phyloP scores from a whole-genome alignment of 2,888 invertebrate species.

The Temnothorax ravouxi region DNA sequence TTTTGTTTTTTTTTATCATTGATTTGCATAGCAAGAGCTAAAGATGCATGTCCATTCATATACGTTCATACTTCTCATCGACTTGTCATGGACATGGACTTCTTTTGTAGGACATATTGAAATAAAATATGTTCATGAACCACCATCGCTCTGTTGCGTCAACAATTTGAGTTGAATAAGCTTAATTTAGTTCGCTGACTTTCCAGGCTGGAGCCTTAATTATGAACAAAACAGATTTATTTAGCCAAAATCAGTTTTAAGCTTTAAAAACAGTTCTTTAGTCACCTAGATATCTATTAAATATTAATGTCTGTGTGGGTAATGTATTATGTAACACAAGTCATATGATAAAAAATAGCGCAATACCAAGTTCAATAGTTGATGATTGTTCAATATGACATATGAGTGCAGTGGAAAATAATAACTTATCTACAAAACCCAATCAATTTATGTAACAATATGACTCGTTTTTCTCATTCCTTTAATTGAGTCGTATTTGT shows the following conservation, averaged over 20 bases:
- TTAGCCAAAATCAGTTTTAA: not conserved
- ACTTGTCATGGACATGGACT: not conserved
- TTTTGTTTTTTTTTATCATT: slow-evolving; percentile 14
- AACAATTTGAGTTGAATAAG: not conserved
- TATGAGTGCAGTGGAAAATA: not conserved
- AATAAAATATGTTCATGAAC: slow-evolving; percentile 2
- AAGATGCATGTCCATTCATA: not conserved
- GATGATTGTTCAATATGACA: not conserved
- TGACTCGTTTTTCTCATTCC: not conserved
- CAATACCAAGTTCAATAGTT: not conserved
- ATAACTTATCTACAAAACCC: not conserved
- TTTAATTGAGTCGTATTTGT: not conserved
- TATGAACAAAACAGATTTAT: not conserved
- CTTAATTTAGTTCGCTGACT: not conserved
- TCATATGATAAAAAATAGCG: not conserved
- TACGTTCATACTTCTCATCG: not conserved
- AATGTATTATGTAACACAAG: not conserved
- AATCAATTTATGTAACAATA: not conserved
- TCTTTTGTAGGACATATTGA: not conserved
- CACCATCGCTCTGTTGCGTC: not conserved
- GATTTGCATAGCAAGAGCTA: slow-evolving; percentile 28
- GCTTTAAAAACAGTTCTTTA: not conserved
- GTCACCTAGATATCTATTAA: too few relatives aligned
- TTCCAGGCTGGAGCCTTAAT: not conserved
- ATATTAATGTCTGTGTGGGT: too few relatives aligned